A percentile compares a stretch with the other conserved stretches of the same genome.
Conservation (phyloP, 1,140 invertebrate species). For the Muscidifurax raptorellus region DNA sequence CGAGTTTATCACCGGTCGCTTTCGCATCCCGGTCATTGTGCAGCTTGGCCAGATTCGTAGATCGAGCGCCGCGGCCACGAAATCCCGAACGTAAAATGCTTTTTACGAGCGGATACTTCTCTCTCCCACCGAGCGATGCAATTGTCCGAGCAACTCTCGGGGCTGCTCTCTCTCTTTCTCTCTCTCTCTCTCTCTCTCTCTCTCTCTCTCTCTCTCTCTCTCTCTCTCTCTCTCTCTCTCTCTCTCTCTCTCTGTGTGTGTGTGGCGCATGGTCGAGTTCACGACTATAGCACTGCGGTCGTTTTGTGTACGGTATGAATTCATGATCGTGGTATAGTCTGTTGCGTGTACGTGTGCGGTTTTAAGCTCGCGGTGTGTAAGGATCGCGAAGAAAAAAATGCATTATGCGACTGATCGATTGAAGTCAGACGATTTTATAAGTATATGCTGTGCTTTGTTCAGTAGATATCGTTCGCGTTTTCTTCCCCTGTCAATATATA, state of each 20-base stretch:
- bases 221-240: too few relatives aligned
- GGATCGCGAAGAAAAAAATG: slow-evolving; percentile 22
- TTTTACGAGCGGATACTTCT: slow-evolving; percentile 49
- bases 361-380: not conserved
- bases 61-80: slow-evolving; percentile 42
- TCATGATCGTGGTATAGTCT: not conserved
- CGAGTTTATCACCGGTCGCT: slow-evolving; percentile 45
- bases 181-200: too few relatives aligned
- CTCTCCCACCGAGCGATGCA: slow-evolving; percentile 6
- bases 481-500: too few relatives aligned
- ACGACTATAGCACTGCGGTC: not conserved
- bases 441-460: too few relatives aligned
- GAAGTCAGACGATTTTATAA: too few relatives aligned
- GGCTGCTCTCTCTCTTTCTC: not conserved
- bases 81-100: slow-evolving; percentile 51
- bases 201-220: too few relatives aligned
- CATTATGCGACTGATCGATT: slow-evolving; percentile 40
- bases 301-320: not conserved
- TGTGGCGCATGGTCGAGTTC: not conserved
- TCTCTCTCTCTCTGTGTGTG: too few relatives aligned
- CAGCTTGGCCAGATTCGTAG: slow-evolving; percentile 25
- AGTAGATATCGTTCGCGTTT: too few relatives aligned
- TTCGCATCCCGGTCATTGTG: not conserved
- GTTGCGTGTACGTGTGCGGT: not conserved
- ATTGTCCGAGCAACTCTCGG: slow-evolving; percentile 29